phyloP scores from a whole-genome alignment of 2,888 invertebrate species.

The Bellardia bayeri region DNA sequence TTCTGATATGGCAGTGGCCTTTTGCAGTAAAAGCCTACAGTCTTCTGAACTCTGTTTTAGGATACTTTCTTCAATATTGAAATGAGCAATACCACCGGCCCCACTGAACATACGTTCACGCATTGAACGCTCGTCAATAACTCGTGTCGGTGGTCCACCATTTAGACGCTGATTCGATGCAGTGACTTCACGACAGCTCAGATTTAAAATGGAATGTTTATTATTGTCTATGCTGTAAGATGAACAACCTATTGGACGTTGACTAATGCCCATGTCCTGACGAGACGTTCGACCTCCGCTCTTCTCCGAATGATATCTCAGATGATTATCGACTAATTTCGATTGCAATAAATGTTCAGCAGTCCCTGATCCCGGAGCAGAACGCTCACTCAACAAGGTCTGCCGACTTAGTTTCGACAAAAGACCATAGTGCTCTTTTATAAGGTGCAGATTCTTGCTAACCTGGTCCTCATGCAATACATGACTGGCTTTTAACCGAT shows the following conservation, averaged over 20 bases:
- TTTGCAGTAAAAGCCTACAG: slow-evolving; percentile 88
- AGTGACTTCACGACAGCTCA: slow-evolving; percentile 76
- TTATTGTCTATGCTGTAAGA: slow-evolving; percentile 78
- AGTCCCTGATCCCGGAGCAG: neutral
- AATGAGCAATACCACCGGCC: slow-evolving; percentile 71
- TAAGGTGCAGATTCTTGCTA: slow-evolving; percentile 55
- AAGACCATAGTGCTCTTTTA: slow-evolving; percentile 72
- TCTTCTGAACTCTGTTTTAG: slow-evolving; percentile 89
- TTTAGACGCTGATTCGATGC: slow-evolving; percentile 72
- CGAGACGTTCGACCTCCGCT: slow-evolving; percentile 70
- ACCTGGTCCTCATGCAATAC: slow-evolving; percentile 58
- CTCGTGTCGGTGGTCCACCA: slow-evolving; percentile 53
- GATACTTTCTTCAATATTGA: slow-evolving; percentile 86
- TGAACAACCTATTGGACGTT: slow-evolving; percentile 77
- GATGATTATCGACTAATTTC: slow-evolving; percentile 66
- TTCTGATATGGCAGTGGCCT: slow-evolving; percentile 84
- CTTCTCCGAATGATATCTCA: slow-evolving; percentile 63
- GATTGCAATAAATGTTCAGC: slow-evolving; percentile 59
- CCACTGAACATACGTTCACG: slow-evolving; percentile 82
- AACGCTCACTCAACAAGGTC: slow-evolving; percentile 60
- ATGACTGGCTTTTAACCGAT: slow-evolving; percentile 65
- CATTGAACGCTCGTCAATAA: slow-evolving; percentile 76
- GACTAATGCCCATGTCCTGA: slow-evolving; percentile 76
- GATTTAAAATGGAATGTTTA: slow-evolving; percentile 76
- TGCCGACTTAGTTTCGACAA: slow-evolving; percentile 73